These are phyloP conservation scores for Rhagologus leucostigma DNA, from an alignment of 2,113 vertebrate genomes.

Conservation along the genomic window DNA sequence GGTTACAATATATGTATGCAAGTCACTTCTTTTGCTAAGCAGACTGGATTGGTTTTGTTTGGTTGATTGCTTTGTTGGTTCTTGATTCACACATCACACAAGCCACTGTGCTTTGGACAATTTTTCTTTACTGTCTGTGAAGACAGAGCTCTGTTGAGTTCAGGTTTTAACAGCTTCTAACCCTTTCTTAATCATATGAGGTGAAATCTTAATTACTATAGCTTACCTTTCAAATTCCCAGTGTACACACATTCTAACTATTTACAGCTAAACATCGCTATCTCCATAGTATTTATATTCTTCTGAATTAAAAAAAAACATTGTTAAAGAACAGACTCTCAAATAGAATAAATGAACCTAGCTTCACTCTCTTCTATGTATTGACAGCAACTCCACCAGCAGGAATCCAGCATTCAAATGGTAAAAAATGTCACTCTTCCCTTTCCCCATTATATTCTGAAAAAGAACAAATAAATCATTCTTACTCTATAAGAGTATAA, in stretches of 20 bases:
- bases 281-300: not conserved
- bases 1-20: not conserved
- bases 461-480: slow-evolving; percentile 29
- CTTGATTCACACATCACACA: not conserved
- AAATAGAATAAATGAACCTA: not conserved
- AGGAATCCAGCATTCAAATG: not conserved
- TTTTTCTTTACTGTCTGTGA: not conserved
- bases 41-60: not conserved
- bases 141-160: not conserved
- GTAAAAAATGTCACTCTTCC: not conserved
- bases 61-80: not conserved
- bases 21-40: not conserved
- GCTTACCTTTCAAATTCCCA: not conserved
- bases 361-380: not conserved
- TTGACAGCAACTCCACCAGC: not conserved
- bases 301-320: not conserved
- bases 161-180: not conserved
- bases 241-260: not conserved
- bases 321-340: not conserved
- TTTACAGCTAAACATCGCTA: not conserved
- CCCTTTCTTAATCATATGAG: not conserved
- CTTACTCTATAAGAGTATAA: not conserved
- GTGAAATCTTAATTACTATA: not conserved
- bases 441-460: not conserved
- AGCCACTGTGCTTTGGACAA: not conserved